Evolutionary conservation across 92 coral and sea anemone species (phyloP), one percentile per base, ranked within the genome.

Genomic region (Anthopleura xanthogrammica): DNA sequence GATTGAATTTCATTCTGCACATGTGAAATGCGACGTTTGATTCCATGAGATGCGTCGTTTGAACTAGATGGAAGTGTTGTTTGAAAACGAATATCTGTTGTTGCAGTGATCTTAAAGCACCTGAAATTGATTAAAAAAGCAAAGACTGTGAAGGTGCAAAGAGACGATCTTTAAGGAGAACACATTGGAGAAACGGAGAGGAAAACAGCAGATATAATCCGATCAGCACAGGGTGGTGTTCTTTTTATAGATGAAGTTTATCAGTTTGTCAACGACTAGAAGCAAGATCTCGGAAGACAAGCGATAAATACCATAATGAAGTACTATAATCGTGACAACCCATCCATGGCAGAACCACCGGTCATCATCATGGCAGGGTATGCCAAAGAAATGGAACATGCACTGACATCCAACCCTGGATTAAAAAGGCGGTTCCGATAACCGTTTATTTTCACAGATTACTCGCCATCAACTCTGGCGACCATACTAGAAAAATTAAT

Each of bases 221-320:
- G 41, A 55, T 77, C 80, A 6, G 80, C 80, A 2, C 16, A 77
- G 48, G 80, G 80, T 8, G 80, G 60, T 2, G 80, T 77, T 4
- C 62, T 46, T 16, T 77, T 77, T 48, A 50, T 43, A 4, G 80
- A 77, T 23, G 60, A 77, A 50, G 80, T 62, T 1, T 52, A 77
- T 23, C 80, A 77, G 40, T 23, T 77, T 3, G 80, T 23, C 41
- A 24, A 23, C 48, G 80, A 24, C 1, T 73, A 48, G 9, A 73
- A 73, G 29, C 4, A 73, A 5, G 77, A 73, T 19, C 29, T 73
- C 29, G 80, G 80, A 14, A 20, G 80, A 41, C 58, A 77, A 62
- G 80, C 58, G 6, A 17, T 77, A 10, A 64, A 77, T 19, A 77
- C 80, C 62, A 46, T 77, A 48, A 77, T 77, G 80, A 77, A 77